Evolutionary conservation across 1,140 invertebrate species (phyloP).

Genomic region (Thaumatotibia leucotreta): DNA sequence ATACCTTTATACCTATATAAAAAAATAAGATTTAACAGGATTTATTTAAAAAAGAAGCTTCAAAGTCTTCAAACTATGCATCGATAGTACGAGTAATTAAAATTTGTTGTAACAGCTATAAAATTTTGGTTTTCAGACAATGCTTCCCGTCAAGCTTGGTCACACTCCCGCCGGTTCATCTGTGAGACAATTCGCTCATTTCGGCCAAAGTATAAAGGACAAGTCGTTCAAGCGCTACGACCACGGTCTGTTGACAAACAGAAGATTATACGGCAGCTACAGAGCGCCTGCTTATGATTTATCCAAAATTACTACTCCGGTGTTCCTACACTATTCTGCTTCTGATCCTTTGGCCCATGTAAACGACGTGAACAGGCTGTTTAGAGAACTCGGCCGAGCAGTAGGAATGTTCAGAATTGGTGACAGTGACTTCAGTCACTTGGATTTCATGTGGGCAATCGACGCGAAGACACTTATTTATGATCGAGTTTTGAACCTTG

Average conservation of each 20-base stretch:
- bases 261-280: no score
- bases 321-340: no score
- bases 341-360: no score
- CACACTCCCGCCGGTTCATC: conserved; percentile 92
- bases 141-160: conserved; percentile 84
- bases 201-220: conserved; percentile 81
- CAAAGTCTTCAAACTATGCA: no score
- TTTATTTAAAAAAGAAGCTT: no score
- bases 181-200: conserved; percentile 86
- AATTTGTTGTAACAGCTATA: no score
- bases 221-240: conserved; percentile 82
- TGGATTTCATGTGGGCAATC: conserved; percentile 79
- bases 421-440: conserved; percentile 73
- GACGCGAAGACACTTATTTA: conserved; percentile 70
- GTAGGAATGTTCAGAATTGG: conserved; percentile 72
- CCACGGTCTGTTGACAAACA: conserved; percentile 78
- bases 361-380: conserved; percentile 77
- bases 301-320: no score
- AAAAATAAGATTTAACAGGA: no score
- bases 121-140: no score
- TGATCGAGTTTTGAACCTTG: conserved; percentile 56
- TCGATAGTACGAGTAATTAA: no score
- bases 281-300: no score
- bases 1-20: no score
- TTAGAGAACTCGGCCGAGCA: conserved; percentile 76